A percentile compares a stretch with the other conserved stretches of the same genome.
phyloP scores from a whole-genome alignment of 2,888 invertebrate species.

The Baronia brevicornis region DNA sequence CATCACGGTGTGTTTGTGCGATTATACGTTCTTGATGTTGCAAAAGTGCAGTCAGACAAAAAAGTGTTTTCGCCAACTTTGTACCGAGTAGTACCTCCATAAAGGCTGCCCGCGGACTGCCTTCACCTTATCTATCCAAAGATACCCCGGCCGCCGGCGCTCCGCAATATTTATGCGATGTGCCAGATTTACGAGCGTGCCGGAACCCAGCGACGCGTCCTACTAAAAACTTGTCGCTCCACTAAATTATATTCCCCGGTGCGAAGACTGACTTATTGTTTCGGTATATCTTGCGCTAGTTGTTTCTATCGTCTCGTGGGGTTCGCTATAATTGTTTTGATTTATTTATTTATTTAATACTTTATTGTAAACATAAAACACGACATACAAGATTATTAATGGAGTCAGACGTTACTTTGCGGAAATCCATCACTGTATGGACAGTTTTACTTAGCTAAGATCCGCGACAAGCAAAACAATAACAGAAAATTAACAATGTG shows the following conservation, averaged over 20 bases:
- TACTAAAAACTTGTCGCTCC: conserved; percentile 23
- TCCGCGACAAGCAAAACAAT: too few relatives aligned
- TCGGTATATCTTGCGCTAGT: not conserved
- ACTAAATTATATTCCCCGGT: conserved; percentile 15
- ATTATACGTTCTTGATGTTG: not conserved
- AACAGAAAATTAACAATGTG: too few relatives aligned
- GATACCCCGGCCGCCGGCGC: conserved; percentile 42
- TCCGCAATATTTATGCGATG: conserved; percentile 42
- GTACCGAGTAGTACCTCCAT: not conserved
- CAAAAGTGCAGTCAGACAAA: too few relatives aligned
- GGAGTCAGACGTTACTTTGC: too few relatives aligned
- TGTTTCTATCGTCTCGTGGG: not conserved
- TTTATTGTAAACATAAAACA: too few relatives aligned
- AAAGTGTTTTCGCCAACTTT: too few relatives aligned
- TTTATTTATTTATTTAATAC: too few relatives aligned
- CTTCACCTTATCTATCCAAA: conserved; percentile 49
- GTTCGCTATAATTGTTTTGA: too few relatives aligned
- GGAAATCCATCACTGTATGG: too few relatives aligned
- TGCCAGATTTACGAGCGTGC: conserved; percentile 34
- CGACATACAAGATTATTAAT: too few relatives aligned
- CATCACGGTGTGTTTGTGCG: not conserved
- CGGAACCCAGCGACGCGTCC: conserved; percentile 17
- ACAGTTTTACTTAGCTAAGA: too few relatives aligned
- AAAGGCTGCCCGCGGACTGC: conserved; percentile 28
- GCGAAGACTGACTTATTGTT: conserved; percentile 4